A percentile compares a stretch with the other conserved stretches of the same genome.
phyloP scores from a whole-genome alignment of 35 echinoderm and acorn worm species.

The Amphiura filiformis region DNA sequence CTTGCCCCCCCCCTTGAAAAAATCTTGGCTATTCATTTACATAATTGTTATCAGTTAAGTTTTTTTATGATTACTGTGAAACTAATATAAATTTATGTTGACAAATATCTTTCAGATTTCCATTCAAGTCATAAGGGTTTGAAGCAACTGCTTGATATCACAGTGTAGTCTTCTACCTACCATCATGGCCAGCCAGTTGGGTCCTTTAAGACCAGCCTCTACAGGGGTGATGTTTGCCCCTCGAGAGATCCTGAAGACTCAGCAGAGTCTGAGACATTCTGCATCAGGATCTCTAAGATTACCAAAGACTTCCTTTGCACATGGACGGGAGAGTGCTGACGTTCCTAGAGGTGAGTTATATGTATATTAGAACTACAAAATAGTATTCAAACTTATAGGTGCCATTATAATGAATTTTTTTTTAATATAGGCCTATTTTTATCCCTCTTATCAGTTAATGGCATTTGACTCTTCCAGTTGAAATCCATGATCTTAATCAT shows the following conservation, averaged over 20 bases:
- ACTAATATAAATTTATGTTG: too few species aligned
- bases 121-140: background rate
- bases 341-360: background rate
- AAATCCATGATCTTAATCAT: too few species aligned
- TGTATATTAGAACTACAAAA: too few species aligned
- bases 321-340: background rate
- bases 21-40: too few species aligned
- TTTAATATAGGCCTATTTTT: too few species aligned
- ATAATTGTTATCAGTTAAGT: too few species aligned
- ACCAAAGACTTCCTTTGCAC: constrained; percentile 56
- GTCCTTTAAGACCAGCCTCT: constrained; percentile 58
- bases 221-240: constrained; percentile 82
- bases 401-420: background rate
- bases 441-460: too few species aligned
- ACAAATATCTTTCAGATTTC: background rate
- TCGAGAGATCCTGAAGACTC: constrained; percentile 79
- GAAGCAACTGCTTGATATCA: background rate
- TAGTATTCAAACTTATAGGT: background rate
- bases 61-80: too few species aligned
- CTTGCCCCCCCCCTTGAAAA: too few species aligned
- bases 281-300: background rate
- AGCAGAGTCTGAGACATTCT: constrained; percentile 19
- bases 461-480: too few species aligned
- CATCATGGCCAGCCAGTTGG: constrained; percentile 9
- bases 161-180: background rate